Evolutionary conservation across 1,140 invertebrate species (phyloP), one percentile per base, ranked within the genome.

Genomic region (Drosophila bifasciata): DNA sequence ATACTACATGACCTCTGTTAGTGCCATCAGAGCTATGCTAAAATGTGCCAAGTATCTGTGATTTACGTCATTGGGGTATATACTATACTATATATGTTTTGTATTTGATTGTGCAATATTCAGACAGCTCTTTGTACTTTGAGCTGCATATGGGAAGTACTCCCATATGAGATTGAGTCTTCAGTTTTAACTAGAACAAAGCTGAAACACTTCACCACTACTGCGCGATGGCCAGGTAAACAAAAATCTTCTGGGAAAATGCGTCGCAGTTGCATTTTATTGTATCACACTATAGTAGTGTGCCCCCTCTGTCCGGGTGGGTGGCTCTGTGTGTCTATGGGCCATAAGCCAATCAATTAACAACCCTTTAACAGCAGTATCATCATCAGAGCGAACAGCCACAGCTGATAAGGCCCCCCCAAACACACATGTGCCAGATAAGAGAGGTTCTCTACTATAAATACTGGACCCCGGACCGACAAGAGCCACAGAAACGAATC

Each of bases 301-400:
- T 25, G 41, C 16, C 62, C 62, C 41, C 11, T 36, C 11, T 36
- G 32, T 36, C 11, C 11, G 32, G 32, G 11, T 13, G 32, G 32
- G 32, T 36, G 32, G 32, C 32, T 36, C 32, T 36, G 11, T 11
- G 32, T 36, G 51, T 49, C 15, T 49, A 2, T 28, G 11, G 41
- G 58, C 44, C 59, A 52, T 80, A 62, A 80, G 75, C 67, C 67
- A 80, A 86, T 86, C 77, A 77, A 85, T 86, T 76, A 45, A 55
- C 28, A 64, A 73, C 48, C 52, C 61, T 75, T 74, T 23, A 19
- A 48, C 51, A 69, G 45, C 44, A 39, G 15, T 45, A 50, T 32
- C 40, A 51, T 45, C 59, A 62, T 61, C 57, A 13, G 19, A 43
- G 11, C 51, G 43, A 57, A 56, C 19, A 32, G 46, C 3, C 6